Percentiles rank a stretch among this genome's conserved stretches.
These are phyloP conservation scores for Sphaerophoria taeniata DNA, from an alignment of 2,888 invertebrate genomes.

Conservation along the genomic window DNA sequence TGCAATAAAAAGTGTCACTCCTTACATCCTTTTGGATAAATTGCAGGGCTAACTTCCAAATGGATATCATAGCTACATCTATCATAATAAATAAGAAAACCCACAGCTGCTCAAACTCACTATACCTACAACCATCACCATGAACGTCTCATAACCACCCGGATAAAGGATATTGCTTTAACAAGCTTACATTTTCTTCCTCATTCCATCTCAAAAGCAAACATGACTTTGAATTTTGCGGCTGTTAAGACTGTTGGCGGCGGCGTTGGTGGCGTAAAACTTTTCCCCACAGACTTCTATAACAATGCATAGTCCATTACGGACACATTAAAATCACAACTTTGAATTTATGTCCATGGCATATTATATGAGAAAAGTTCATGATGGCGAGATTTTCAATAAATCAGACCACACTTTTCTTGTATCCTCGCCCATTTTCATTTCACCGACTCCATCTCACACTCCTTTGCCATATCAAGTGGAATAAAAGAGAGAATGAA, in stretches of 20 bases:
- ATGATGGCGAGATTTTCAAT: constrained; percentile 39
- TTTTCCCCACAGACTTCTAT: neutral
- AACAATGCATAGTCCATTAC: constrained; percentile 38
- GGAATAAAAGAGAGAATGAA: constrained; percentile 17
- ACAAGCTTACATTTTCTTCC: constrained; percentile 1
- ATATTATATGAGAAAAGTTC: constrained; percentile 39
- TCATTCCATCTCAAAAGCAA: neutral
- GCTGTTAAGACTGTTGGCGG: neutral
- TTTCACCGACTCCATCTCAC: neutral
- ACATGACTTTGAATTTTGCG: neutral
- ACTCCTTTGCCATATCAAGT: neutral
- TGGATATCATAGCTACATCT: neutral
- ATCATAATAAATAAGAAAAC: neutral
- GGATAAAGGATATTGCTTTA: constrained; percentile 3
- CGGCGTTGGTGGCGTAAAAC: constrained; percentile 9
- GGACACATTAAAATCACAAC: constrained; percentile 62
- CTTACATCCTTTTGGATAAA: neutral
- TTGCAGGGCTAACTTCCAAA: neutral
- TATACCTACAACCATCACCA: constrained; percentile 8
- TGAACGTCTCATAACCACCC: constrained; percentile 6
- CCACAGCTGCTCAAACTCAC: neutral
- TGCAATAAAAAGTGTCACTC: neutral
- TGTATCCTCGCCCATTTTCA: constrained; percentile 4
- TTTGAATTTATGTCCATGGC: constrained; percentile 28
- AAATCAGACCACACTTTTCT: constrained; percentile 23